Conservation (phyloP, 2,888 invertebrate species). For the Plebejus melissa region DNA sequence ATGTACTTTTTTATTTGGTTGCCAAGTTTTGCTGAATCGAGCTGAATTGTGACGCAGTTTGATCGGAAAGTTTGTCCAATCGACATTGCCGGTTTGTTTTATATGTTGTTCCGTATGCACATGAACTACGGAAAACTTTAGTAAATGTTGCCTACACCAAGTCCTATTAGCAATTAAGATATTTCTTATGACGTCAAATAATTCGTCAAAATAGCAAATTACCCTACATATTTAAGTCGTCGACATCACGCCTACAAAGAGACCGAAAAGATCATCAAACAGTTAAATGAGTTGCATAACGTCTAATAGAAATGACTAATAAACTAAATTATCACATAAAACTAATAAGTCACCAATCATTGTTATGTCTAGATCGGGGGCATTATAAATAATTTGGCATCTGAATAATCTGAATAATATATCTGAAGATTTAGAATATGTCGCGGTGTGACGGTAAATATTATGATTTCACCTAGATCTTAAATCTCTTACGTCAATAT, state of each 20-base stretch:
- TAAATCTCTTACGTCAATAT: slow-evolving; percentile 75
- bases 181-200: slow-evolving; percentile 1
- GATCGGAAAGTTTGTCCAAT: slow-evolving; percentile 9
- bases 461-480: slow-evolving; percentile 72
- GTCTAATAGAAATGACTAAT: neutral
- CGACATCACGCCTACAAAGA: slow-evolving; percentile 1
- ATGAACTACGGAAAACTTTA: neutral
- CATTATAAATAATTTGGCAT: slow-evolving; percentile 25
- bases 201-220: neutral
- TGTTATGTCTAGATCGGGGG: slow-evolving; percentile 25
- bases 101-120: neutral
- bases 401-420: slow-evolving; percentile 40
- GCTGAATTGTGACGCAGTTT: slow-evolving; percentile 5
- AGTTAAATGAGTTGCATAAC: slow-evolving; percentile 15
- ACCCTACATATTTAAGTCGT: slow-evolving; percentile 4
- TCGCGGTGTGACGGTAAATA: slow-evolving; percentile 67
- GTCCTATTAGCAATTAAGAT: neutral
- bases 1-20: neutral
- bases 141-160: neutral
- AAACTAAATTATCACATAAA: slow-evolving; percentile 11
- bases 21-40: neutral
- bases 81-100: neutral
- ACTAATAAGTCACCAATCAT: slow-evolving; percentile 22
- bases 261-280: slow-evolving; percentile 9
- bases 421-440: slow-evolving; percentile 56